Base-by-base conservation (phyloP, 1,140 invertebrate species). In the Apis florea region DNA sequence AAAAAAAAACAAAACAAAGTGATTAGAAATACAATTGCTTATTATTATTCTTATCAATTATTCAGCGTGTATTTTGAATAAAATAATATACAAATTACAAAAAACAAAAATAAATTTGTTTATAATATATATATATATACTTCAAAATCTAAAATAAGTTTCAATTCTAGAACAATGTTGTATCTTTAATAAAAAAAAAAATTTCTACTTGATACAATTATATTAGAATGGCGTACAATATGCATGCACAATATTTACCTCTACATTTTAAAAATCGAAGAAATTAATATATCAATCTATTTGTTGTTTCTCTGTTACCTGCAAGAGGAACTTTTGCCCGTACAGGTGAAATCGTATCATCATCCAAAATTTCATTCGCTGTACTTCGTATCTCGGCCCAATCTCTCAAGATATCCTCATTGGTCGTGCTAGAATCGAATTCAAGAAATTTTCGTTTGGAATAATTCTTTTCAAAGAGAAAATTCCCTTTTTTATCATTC, bases 341-440 rank as follows among this genome's bases (percentile, higher is more conserved):
- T 84, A 92, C 89, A 67, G 91, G 89, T 47, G 90, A 93, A 77
- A 92, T 93, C 54, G 93, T 94, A 51, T 93, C 93, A 69, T 95
- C 94, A 8, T 93, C 89, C 51, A 97, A 92, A 63, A 99, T 95
- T 77, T 96, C 95, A 2, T 95, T 95, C 1, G 98, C 96, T 51
- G 97, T 97, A 1, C 93, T 94, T 89, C 96, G 95, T 69, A 99
- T 99, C 90, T 99, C 96, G 54, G 95, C 95, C 98, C 98, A 99
- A 90, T 99, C 98, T 86, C 96, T 96, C 21, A 97, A 91, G 31
- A 99, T 98, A 91, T 99, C 98, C 63, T 97, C 96, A 24, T 96
- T 95, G 1, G 97, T 99, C 0, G 98, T 99, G 87, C 95, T 94
- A 19, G 56, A 79, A 21, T 15, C 13, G 4, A n/a, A n/a, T 40